Conservation (phyloP, 1,140 invertebrate species). For the roundworm (Caenorhabditis elegans) region WBcel235 BX284604.4:11585001-11585500, state of each 20-base stretch:
- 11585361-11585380: neutral
- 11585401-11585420: neutral
- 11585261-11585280: neutral
- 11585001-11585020: neutral
- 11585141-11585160: too few relatives aligned
- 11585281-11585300: neutral
- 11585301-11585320: neutral
- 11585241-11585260: neutral
- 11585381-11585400: neutral
- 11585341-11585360: neutral
- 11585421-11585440: slow-evolving; percentile 17
- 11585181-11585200: too few relatives aligned
- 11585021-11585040: neutral
- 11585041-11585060: neutral
- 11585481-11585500: neutral
- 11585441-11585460: slow-evolving; percentile 12
- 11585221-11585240: neutral
- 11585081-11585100: neutral
- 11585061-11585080: slow-evolving; percentile 8
- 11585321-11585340: slow-evolving; percentile 4
- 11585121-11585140: too few relatives aligned
- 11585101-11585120: neutral
- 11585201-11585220: neutral
- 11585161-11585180: too few relatives aligned
- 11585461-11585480: slow-evolving; percentile 2